Conservation (phyloP, 2,113 vertebrate genomes). For the Larimichthys crocea region DNA sequence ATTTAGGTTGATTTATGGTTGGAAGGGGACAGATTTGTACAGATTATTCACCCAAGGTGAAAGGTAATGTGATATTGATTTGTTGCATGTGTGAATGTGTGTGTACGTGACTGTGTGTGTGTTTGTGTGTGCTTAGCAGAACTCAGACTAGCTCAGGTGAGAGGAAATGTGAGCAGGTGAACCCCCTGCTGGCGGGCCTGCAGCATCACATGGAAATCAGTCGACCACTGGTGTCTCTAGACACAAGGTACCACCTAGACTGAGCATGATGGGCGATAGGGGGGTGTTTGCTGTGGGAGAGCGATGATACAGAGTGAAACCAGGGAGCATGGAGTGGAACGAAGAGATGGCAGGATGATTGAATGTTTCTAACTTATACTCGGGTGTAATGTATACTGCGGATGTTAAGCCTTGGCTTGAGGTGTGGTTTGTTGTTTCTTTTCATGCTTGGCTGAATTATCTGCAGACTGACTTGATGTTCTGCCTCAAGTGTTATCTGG, state of each 20-base stretch:
- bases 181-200: slow-evolving; percentile 81
- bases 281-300: slow-evolving; percentile 18
- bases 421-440: slow-evolving; percentile 9
- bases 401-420: slow-evolving; percentile 30
- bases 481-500: slow-evolving; percentile 21
- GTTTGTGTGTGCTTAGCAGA: slow-evolving; percentile 59
- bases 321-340: slow-evolving; percentile 54
- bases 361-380: slow-evolving; percentile 15
- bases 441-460: slow-evolving; percentile 45
- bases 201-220: slow-evolving; percentile 76
- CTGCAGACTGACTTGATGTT: slow-evolving; percentile 1
- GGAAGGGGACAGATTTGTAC: not conserved
- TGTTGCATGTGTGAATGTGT: slow-evolving; percentile 41
- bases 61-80: slow-evolving; percentile 32
- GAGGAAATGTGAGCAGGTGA: slow-evolving; percentile 77
- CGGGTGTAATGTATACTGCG: not conserved
- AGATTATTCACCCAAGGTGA: slow-evolving; percentile 1
- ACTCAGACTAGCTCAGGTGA: slow-evolving; percentile 65
- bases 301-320: slow-evolving; percentile 23
- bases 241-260: slow-evolving; percentile 74
- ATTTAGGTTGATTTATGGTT: slow-evolving; percentile 12
- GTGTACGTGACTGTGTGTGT: slow-evolving; percentile 23
- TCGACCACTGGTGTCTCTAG: slow-evolving; percentile 61
- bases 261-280: slow-evolving; percentile 47
- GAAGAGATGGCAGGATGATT: not conserved